These are phyloP conservation scores for Platycheirus albimanus DNA, from an alignment of 2,888 invertebrate genomes.

Conservation along the genomic window DNA sequence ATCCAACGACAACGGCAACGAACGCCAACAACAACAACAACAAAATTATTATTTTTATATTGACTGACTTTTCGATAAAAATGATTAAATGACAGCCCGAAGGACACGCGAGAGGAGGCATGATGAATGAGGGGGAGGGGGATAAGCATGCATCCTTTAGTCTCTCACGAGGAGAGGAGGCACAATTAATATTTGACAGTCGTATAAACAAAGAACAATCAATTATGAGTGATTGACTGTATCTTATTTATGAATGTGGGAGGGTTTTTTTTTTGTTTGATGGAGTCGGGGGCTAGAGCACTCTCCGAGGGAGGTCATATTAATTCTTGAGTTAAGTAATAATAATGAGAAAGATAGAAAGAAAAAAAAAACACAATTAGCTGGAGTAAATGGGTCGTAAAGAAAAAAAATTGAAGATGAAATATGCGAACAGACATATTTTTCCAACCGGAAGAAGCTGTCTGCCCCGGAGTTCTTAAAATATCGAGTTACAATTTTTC, in stretches of 20 bases:
- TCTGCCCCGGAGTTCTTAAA: conserved; percentile 57
- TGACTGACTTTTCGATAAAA: conserved; percentile 70
- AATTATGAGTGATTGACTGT: conserved; percentile 72
- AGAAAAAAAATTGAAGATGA: conserved; percentile 24
- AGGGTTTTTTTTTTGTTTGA: too few species aligned
- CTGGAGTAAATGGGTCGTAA: conserved; percentile 18
- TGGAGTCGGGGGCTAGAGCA: neutral
- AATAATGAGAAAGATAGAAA: too few species aligned
- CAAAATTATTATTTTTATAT: conserved; percentile 35
- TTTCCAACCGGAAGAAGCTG: conserved; percentile 65
- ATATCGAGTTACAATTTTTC: conserved; percentile 66
- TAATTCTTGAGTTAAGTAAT: conserved; percentile 38
- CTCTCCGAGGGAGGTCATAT: neutral
- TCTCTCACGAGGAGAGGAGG: conserved; percentile 17
- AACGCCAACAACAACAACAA: conserved; percentile 8
- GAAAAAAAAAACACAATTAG: conserved; percentile 68
- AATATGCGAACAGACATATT: conserved; percentile 46
- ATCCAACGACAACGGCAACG: neutral
- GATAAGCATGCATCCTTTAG: conserved; percentile 15
- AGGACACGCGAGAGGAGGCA: neutral
- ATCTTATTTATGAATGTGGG: conserved; percentile 12
- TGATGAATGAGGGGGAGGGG: too few species aligned
- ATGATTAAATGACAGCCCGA: conserved; percentile 57
- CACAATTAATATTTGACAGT: conserved; percentile 72
- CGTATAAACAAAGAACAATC: conserved; percentile 72